phyloP scores from a whole-genome alignment of 2,797 vertebrate genomes.

The Poliocrania exsul region DNA sequence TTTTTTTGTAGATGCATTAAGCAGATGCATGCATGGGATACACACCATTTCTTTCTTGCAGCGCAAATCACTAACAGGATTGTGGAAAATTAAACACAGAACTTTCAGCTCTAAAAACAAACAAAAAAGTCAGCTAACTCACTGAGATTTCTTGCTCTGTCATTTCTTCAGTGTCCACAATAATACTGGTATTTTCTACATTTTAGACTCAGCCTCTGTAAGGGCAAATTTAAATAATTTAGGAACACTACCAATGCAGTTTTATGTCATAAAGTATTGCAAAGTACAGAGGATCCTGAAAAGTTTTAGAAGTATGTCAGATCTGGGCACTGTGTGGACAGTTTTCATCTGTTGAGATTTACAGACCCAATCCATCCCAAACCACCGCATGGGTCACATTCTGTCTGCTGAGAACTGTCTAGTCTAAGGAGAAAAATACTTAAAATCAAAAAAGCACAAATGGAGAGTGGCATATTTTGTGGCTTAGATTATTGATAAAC shows the following conservation, averaged over 20 bases:
- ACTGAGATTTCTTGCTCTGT: not conserved
- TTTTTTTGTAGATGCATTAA: not conserved
- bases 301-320: not conserved
- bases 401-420: not conserved
- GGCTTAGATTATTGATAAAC: not conserved
- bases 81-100: not conserved
- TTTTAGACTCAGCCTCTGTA: not conserved
- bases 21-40: not conserved
- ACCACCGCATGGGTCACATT: not conserved
- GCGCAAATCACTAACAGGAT: not conserved
- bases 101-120: not conserved
- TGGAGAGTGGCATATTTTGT: conserved; percentile 14
- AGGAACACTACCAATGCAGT: not conserved
- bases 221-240: not conserved
- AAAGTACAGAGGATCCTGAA: not conserved
- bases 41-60: not conserved
- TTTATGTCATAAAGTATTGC: not conserved
- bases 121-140: not conserved
- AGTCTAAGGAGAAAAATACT: not conserved
- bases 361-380: not conserved
- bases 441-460: not conserved
- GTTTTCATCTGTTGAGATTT: not conserved
- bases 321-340: not conserved
- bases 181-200: conserved; percentile 44
- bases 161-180: not conserved